Percentiles rank a stretch among this genome's conserved stretches.
These are phyloP conservation scores for Oasisia sp. DNA, from an alignment of 2,888 invertebrate genomes.

Conservation along the genomic window DNA sequence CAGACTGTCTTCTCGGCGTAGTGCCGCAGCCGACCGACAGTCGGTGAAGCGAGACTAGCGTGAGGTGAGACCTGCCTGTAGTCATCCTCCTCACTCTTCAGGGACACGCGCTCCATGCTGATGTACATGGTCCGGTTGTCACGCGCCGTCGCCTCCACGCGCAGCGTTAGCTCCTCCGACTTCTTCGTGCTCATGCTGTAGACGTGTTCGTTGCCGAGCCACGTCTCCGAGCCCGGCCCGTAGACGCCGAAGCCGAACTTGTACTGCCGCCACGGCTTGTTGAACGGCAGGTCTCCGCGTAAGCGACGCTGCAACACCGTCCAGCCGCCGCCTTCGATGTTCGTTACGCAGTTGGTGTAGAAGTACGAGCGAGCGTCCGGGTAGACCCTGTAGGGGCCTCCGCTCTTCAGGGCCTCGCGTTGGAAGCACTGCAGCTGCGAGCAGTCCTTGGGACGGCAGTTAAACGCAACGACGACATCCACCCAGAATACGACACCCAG, in stretches of 20 bases:
- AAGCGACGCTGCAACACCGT: not conserved
- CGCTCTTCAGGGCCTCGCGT: not conserved
- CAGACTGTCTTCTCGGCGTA: too few species aligned
- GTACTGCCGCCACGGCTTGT: not conserved
- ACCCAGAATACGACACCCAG: not conserved
- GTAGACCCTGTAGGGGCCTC: not conserved
- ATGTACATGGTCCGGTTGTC: not conserved
- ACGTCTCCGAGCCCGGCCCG: not conserved
- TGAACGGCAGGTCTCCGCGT: not conserved
- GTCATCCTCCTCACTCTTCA: not conserved
- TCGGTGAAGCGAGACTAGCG: too few species aligned
- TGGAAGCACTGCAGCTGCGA: not conserved
- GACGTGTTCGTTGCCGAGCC: not conserved
- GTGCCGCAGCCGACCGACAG: too few species aligned
- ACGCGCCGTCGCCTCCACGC: not conserved
- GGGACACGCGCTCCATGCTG: not conserved
- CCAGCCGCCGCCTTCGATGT: not conserved
- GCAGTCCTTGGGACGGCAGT: not conserved
- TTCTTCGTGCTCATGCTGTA: conserved; percentile 10
- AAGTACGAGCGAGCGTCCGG: not conserved
- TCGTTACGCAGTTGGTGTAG: not conserved
- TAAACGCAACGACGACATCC: not conserved
- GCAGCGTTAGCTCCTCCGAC: not conserved
- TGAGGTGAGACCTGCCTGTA: not conserved
- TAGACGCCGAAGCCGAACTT: not conserved